Evolutionary conservation across 2,888 invertebrate genomes (phyloP).

Genomic region (Podotricha telesiphe): DNA sequence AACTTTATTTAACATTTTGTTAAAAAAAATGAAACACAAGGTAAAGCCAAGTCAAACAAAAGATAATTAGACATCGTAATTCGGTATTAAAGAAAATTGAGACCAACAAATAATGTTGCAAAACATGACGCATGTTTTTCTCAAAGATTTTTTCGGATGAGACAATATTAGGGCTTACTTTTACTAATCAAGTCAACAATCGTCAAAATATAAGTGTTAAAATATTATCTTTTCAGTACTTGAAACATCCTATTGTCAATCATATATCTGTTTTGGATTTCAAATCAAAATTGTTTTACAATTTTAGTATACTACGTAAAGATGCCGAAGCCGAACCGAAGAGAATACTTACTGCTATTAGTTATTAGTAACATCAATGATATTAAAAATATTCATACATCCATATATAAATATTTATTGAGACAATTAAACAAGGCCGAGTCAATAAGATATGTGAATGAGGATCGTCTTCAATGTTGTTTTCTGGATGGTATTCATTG

Average conservation of each 20-base stretch:
- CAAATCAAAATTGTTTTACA: not conserved
- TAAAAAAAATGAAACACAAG: not conserved
- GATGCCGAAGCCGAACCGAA: too few species aligned
- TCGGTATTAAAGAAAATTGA: conserved; percentile 9
- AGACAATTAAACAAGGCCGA: conserved; percentile 44
- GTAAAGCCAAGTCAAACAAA: conserved; percentile 10
- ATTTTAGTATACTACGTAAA: not conserved
- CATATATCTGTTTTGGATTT: not conserved
- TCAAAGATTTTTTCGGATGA: not conserved
- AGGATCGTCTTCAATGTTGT: conserved; percentile 17
- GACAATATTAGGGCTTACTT: not conserved
- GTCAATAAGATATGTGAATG: conserved; percentile 37
- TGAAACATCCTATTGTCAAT: not conserved
- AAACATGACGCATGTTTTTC: conserved; percentile 6
- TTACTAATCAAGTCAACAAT: not conserved
- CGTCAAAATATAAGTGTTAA: not conserved
- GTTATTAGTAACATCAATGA: not conserved
- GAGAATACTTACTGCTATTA: too few species aligned
- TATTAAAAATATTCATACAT: conserved; percentile 12
- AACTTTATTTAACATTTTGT: not conserved
- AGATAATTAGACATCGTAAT: conserved; percentile 13
- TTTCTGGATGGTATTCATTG: conserved; percentile 20
- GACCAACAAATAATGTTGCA: conserved; percentile 5
- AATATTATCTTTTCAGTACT: not conserved
- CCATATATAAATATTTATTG: conserved; percentile 35